Evolutionary conservation across 1,140 invertebrate genomes (phyloP).

Genomic region (Zaprionus capensis): DNA sequence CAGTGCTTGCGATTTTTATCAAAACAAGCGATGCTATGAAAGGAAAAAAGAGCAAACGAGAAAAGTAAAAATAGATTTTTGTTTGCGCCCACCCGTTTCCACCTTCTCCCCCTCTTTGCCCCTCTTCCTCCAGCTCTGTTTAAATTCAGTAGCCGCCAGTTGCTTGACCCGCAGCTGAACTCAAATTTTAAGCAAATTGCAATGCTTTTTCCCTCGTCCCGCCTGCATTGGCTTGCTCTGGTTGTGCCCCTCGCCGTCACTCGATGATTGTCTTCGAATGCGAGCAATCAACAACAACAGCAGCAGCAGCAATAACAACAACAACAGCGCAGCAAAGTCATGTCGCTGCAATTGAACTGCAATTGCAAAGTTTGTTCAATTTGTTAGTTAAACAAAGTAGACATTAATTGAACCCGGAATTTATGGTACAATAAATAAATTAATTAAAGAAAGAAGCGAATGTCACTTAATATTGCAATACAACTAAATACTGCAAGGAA

Average conservation of each 20-base stretch:
- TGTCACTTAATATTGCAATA: neutral
- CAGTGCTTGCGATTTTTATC: constrained; percentile 73
- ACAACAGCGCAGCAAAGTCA: constrained; percentile 66
- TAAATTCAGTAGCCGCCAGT: constrained; percentile 81
- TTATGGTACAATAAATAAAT: constrained; percentile 53
- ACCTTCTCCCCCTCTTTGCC: neutral
- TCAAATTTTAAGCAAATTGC: constrained; percentile 81
- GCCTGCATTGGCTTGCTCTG: constrained; percentile 11
- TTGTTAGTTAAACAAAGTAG: constrained; percentile 75
- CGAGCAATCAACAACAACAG: constrained; percentile 51
- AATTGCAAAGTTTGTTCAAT: constrained; percentile 68
- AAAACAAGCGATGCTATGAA: constrained; percentile 62
- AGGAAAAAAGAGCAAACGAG: constrained; percentile 33
- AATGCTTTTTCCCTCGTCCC: constrained; percentile 43
- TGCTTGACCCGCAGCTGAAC: constrained; percentile 77
- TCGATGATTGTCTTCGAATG: constrained; percentile 72
- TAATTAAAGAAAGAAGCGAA: constrained; percentile 27
- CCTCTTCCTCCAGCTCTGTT: constrained; percentile 16
- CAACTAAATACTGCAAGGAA: neutral
- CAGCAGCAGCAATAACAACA: constrained; percentile 52
- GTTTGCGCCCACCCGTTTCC: constrained; percentile 19
- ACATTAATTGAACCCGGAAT: constrained; percentile 78
- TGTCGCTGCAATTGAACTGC: constrained; percentile 66
- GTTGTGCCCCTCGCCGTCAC: neutral
- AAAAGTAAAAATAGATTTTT: constrained; percentile 43